A percentile compares a stretch with the other conserved stretches of the same genome.
Conservation (phyloP, 2,888 invertebrate genomes). For the Caenorhabditis becei region DNA sequence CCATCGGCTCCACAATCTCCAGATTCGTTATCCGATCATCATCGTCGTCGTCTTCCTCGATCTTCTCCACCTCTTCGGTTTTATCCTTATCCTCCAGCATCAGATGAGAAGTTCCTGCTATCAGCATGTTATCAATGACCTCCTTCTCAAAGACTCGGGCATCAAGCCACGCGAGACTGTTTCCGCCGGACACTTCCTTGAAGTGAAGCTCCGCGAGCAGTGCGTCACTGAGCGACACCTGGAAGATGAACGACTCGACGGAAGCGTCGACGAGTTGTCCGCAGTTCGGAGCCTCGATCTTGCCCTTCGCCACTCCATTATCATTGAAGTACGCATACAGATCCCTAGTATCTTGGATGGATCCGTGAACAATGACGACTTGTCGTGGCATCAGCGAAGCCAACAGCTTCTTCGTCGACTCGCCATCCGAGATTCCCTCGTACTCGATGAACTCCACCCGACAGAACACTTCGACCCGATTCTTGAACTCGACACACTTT, state of each 20-base stretch:
- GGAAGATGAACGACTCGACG: conserved; percentile 97
- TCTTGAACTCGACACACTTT: conserved; percentile 78
- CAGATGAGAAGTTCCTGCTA: conserved; percentile 25
- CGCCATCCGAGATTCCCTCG: conserved; percentile 89
- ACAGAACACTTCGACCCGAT: conserved; percentile 78
- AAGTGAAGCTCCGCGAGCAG: conserved; percentile 61
- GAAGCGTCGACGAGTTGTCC: conserved; percentile 93
- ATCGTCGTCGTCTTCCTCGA: background rate
- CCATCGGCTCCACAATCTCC: conserved; percentile 13
- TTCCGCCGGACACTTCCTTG: conserved; percentile 86
- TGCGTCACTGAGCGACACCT: conserved; percentile 85
- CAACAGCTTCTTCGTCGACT: conserved; percentile 87
- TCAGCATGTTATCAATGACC: conserved; percentile 49
- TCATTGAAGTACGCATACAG: conserved; percentile 84
- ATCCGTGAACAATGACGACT: conserved; percentile 88
- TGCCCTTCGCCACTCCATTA: conserved; percentile 71
- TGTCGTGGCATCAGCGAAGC: conserved; percentile 60
- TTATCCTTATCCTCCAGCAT: conserved; percentile 25
- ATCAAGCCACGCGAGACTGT: conserved; percentile 93
- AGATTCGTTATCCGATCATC: background rate
- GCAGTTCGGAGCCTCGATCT: conserved; percentile 88
- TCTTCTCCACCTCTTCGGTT: conserved; percentile 13
- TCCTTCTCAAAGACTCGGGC: conserved; percentile 74
- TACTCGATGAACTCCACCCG: conserved; percentile 91
- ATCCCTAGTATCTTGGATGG: conserved; percentile 86